Evolutionary conservation across 1,140 invertebrate genomes (phyloP).

Genomic region (Drosophila tropicalis): DNA sequence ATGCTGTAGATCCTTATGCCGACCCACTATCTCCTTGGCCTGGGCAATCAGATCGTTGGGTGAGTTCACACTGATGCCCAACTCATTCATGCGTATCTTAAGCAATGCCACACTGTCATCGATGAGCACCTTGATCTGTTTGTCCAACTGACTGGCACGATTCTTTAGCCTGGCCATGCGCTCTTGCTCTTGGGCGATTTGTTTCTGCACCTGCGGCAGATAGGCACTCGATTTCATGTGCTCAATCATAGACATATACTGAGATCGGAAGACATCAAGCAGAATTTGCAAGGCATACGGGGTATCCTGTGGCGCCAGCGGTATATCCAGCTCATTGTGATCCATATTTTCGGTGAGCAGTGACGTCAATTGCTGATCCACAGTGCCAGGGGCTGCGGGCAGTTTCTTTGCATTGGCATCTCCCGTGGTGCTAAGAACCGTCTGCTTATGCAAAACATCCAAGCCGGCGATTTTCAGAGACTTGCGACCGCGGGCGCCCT

Average conservation of each 20-base stretch:
- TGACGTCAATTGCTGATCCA: constrained; percentile 93
- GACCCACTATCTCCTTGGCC: constrained; percentile 95
- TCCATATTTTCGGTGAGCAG: constrained; percentile 87
- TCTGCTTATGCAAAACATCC: constrained; percentile 95
- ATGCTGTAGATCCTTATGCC: constrained; percentile 95
- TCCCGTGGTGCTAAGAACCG: constrained; percentile 91
- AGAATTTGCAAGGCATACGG: constrained; percentile 94
- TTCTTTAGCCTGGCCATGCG: constrained; percentile 91
- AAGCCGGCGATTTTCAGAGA: constrained; percentile 89
- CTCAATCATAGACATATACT: constrained; percentile 92
- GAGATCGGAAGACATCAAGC: constrained; percentile 91
- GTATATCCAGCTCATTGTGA: constrained; percentile 92
- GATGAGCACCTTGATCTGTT: constrained; percentile 95
- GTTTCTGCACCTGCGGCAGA: constrained; percentile 88
- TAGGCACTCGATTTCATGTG: constrained; percentile 92
- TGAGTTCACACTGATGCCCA: constrained; percentile 93
- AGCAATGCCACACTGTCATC: constrained; percentile 95
- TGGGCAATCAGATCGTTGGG: constrained; percentile 93
- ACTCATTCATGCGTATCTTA: constrained; percentile 94
- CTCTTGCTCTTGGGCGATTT: constrained; percentile 93
- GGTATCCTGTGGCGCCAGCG: constrained; percentile 89
- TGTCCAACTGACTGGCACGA: constrained; percentile 92
- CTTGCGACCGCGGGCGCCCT: constrained; percentile 69
- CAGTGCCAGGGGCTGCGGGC: constrained; percentile 93
- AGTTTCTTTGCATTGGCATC: constrained; percentile 87